Evolutionary conservation across 1,140 invertebrate species (phyloP).

Genomic region (Teleopsis dalmanni): DNA sequence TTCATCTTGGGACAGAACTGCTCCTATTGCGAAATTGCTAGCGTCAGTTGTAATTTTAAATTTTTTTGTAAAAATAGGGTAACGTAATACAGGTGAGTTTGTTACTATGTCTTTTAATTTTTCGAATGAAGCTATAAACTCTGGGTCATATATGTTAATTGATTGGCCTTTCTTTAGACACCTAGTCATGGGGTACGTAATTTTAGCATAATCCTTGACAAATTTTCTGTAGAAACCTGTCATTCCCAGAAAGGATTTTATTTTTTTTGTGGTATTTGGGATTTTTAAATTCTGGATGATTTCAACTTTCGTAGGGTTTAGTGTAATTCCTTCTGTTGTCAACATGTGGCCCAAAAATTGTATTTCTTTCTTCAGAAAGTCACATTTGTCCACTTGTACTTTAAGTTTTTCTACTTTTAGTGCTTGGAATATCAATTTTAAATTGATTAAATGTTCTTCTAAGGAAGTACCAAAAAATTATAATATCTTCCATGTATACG

Average conservation of each 20-base stretch:
- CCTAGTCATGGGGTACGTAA: slow-evolving; percentile 27
- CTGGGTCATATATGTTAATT: slow-evolving; percentile 2
- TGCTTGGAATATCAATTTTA: too few relatives aligned
- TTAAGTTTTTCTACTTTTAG: too few relatives aligned
- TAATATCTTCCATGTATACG: slow-evolving; percentile 36
- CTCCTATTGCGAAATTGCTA: too few relatives aligned
- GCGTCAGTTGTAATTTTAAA: too few relatives aligned
- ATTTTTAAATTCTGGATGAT: slow-evolving; percentile 8
- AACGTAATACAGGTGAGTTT: slow-evolving; percentile 14
- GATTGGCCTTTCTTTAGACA: slow-evolving; percentile 8
- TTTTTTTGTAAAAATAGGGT: slow-evolving; percentile 20
- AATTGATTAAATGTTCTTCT: slow-evolving; percentile 33
- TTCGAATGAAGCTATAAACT: slow-evolving; percentile 8
- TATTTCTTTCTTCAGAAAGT: slow-evolving; percentile 9
- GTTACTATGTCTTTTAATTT: too few relatives aligned
- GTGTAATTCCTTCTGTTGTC: slow-evolving; percentile 8
- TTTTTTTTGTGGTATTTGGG: slow-evolving; percentile 6
- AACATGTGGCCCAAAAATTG: slow-evolving; percentile 13
- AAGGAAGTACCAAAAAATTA: slow-evolving; percentile 25
- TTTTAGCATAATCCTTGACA: slow-evolving; percentile 14
- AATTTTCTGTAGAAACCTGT: slow-evolving; percentile 30
- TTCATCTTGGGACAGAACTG: too few relatives aligned
- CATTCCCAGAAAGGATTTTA: slow-evolving; percentile 25
- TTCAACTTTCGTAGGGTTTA: slow-evolving; percentile 10
- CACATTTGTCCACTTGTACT: slow-evolving; percentile 5